These are phyloP conservation scores for Drosophila meridiana DNA, from an alignment of 2,888 invertebrate genomes.

Conservation along the genomic window DNA sequence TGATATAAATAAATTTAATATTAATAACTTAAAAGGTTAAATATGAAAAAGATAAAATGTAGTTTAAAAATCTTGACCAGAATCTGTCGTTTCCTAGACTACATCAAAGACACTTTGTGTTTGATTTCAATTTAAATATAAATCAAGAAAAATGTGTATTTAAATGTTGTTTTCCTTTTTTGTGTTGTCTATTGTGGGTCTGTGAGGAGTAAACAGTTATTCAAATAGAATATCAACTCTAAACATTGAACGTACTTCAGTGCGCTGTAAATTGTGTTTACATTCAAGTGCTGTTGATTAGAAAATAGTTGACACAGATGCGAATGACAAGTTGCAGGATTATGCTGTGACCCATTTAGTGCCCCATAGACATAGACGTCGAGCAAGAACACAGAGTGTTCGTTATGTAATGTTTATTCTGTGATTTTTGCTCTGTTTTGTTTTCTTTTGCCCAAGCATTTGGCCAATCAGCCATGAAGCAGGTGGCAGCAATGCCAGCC, in stretches of 20 bases:
- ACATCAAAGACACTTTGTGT: not conserved
- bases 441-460: not conserved
- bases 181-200: not conserved
- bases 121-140: not conserved
- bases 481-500: conserved; percentile 32
- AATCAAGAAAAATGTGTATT: not conserved
- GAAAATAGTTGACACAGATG: conserved; percentile 12
- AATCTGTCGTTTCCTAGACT: too few species aligned
- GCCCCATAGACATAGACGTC: not conserved
- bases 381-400: not conserved
- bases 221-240: not conserved
- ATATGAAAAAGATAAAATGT: too few species aligned
- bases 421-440: conserved; percentile 18
- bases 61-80: too few species aligned
- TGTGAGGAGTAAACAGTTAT: not conserved
- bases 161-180: not conserved
- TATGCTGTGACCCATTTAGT: conserved; percentile 26
- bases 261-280: not conserved
- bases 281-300: not conserved
- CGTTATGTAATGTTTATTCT: conserved; percentile 26
- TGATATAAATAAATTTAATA: too few species aligned
- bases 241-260: not conserved
- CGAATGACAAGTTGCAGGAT: conserved; percentile 8
- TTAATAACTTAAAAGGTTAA: too few species aligned
- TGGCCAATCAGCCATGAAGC: conserved; percentile 43